Evolutionary conservation across 2,797 vertebrate genomes (phyloP).

Genomic region (Lacerta agilis): DNA sequence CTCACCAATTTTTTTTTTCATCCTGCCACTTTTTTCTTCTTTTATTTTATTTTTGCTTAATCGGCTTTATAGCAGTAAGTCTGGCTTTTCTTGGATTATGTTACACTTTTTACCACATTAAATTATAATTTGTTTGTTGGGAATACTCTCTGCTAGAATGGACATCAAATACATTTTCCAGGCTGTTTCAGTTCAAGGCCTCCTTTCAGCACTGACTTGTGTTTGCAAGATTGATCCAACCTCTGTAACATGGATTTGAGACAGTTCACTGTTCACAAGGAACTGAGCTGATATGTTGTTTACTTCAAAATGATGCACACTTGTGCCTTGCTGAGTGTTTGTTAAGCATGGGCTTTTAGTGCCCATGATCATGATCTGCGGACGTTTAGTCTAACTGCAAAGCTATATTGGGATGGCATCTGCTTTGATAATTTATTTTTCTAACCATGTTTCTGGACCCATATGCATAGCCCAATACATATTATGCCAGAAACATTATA

Average conservation of each 20-base stretch:
- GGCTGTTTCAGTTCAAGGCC: constrained; percentile 85
- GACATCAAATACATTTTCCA: constrained; percentile 85
- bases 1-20: constrained; percentile 65
- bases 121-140: constrained; percentile 77
- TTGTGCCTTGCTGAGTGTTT: constrained; percentile 51
- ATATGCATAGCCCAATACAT: neutral
- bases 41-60: constrained; percentile 73
- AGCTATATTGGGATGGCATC: constrained; percentile 40
- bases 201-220: constrained; percentile 82
- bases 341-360: constrained; percentile 52
- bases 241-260: constrained; percentile 84
- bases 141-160: constrained; percentile 78
- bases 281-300: constrained; percentile 76
- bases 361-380: constrained; percentile 11
- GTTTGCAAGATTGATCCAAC: constrained; percentile 83
- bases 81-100: constrained; percentile 69
- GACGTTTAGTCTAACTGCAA: constrained; percentile 37
- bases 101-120: constrained; percentile 76
- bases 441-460: constrained; percentile 41
- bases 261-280: constrained; percentile 84
- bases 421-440: constrained; percentile 52
- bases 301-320: constrained; percentile 70
- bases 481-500: neutral
- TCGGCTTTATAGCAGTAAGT: constrained; percentile 67
- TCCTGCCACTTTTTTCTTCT: constrained; percentile 53